phyloP scores from a whole-genome alignment of 1,140 invertebrate species.

The Pseudomyrmex concolor region DNA sequence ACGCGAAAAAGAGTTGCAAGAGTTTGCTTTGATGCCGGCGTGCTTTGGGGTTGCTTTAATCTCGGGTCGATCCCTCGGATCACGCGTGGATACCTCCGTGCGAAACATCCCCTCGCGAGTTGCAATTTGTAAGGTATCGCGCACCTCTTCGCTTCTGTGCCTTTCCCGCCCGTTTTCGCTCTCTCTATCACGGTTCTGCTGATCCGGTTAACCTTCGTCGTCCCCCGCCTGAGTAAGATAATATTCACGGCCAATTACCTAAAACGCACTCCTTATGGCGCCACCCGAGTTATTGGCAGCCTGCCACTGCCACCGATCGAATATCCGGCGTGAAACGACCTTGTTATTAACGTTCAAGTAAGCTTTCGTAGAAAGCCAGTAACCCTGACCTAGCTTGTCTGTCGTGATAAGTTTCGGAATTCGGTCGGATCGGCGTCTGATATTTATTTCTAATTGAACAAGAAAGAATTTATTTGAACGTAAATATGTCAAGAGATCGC shows the following conservation, averaged over 20 bases:
- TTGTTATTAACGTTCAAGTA: slow-evolving; percentile 77
- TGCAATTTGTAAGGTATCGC: slow-evolving; percentile 68
- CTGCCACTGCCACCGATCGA: slow-evolving; percentile 72
- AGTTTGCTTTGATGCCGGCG: slow-evolving; percentile 28
- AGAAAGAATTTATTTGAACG: not conserved
- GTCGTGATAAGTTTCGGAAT: not conserved
- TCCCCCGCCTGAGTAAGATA: slow-evolving; percentile 68
- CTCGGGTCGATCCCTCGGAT: slow-evolving; percentile 35
- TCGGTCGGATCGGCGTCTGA: not conserved
- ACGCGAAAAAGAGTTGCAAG: slow-evolving; percentile 31
- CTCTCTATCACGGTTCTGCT: slow-evolving; percentile 42
- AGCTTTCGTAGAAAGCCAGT: slow-evolving; percentile 63
- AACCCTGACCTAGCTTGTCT: slow-evolving; percentile 30
- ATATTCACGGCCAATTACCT: slow-evolving; percentile 79
- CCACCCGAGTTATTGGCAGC: slow-evolving; percentile 68
- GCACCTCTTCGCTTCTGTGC: slow-evolving; percentile 7
- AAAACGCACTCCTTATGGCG: slow-evolving; percentile 74
- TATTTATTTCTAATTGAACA: slow-evolving; percentile 25
- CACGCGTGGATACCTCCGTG: slow-evolving; percentile 57
- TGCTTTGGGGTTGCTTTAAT: slow-evolving; percentile 35
- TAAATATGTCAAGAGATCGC: not conserved
- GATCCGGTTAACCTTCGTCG: slow-evolving; percentile 59
- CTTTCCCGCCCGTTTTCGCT: not conserved
- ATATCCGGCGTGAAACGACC: slow-evolving; percentile 74
- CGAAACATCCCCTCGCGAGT: slow-evolving; percentile 67